Conservation (phyloP, 2,113 vertebrate species). For the Butorides virescens region DNA sequence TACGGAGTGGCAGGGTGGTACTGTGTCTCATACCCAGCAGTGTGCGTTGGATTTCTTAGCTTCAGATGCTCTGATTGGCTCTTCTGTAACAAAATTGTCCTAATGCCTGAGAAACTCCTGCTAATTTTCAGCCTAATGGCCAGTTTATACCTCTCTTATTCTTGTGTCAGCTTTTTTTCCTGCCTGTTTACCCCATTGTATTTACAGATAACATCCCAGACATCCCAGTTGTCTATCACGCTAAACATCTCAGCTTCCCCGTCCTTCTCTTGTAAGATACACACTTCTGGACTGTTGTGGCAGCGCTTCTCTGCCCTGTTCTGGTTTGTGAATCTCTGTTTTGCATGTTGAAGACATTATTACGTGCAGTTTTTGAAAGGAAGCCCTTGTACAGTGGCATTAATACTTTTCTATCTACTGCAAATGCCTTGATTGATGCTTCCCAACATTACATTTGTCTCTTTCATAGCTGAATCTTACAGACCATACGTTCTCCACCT, state of each 20-base stretch:
- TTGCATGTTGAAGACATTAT: not conserved
- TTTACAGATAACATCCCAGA: not conserved
- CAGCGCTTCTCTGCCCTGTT: not conserved
- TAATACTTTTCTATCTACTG: not conserved
- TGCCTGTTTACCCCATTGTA: not conserved
- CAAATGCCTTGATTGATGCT: slow-evolving; percentile 36
- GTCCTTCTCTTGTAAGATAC: not conserved
- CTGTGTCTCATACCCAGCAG: not conserved
- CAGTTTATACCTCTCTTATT: not conserved
- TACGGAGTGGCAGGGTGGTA: not conserved
- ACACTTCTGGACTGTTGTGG: not conserved
- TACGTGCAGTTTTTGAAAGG: not conserved
- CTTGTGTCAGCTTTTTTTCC: not conserved
- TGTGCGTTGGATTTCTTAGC: not conserved
- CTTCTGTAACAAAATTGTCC: not conserved
- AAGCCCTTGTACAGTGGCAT: not conserved
- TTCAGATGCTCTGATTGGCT: not conserved
- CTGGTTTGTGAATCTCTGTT: not conserved
- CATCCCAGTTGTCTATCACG: not conserved
- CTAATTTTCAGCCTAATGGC: not conserved
- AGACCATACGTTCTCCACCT: not conserved
- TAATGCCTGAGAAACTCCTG: not conserved
- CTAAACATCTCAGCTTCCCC: not conserved
- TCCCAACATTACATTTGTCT: slow-evolving; percentile 24
- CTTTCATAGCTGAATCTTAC: not conserved